Base-by-base conservation (phyloP, 1,140 invertebrate genomes). In the Drosophila albomicans region DNA sequence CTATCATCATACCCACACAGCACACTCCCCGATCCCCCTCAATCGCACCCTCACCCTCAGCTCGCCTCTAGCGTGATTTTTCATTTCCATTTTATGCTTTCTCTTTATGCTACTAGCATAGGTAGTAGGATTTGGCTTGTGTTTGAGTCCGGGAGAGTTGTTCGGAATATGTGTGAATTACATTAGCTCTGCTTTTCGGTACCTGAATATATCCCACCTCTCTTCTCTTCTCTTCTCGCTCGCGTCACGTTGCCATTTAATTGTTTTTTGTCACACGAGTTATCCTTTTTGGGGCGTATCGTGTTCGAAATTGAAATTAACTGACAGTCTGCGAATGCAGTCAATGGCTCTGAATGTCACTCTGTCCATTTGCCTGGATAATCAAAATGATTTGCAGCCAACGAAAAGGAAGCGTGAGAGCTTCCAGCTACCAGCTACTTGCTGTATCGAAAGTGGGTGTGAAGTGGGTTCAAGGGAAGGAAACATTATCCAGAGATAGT, bases 261-360 rank as follows among this genome's bases (percentile, higher is more conserved):
- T 88, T 88, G 85, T 89, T 88, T 88, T 87, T 89, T 88, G 85
- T 88, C 85, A 88, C 85, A 88, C 85, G 78, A 88, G 67, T 89
- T 78, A 81, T 89, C 81, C 86, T 81, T 75, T 89, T 78, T 81
- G 68, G 75, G 81, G 86, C 85, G 85, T 88, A 75, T 66, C 85
- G 74, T 88, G 85, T 85, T 89, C 85, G 65, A 85, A 88, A 81
- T 85, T 81, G 78, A 89, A 84, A 88, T 88, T 84, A 88, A 89
- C 84, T 79, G 72, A 79, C 82, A 81, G 70, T 57, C 54, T 38
- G 32, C 52, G 38, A 48, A 51, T 75, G 65, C 51, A 75, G 71
- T 70, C 48, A 51, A 52, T 43, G 28, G 13, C 10, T 51, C 46
- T 52, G 35, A 32, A 6, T 43, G 65, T 35, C 63, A 46, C 13